These are phyloP conservation scores for Dermochelys coriacea DNA, from an alignment of 2,797 vertebrate genomes.

Conservation along the genomic window DNA sequence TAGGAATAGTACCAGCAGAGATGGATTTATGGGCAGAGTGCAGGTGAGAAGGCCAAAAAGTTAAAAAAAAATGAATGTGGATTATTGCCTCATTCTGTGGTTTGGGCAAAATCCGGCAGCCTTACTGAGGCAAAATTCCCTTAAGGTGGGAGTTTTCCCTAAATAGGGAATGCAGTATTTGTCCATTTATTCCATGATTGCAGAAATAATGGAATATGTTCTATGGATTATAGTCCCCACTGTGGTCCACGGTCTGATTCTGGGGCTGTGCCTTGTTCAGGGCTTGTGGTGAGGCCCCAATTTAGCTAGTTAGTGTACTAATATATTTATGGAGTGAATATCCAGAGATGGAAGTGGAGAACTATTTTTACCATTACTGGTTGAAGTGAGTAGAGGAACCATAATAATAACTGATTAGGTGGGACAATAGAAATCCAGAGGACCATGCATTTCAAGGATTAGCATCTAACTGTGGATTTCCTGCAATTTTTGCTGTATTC, in stretches of 20 bases:
- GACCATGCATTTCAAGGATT: constrained; percentile 72
- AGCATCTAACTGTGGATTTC: constrained; percentile 37
- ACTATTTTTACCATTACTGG: constrained; percentile 51
- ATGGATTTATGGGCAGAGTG: neutral
- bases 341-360: constrained; percentile 54
- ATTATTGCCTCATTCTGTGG: neutral
- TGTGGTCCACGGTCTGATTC: neutral
- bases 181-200: rapidly evolving
- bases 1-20: neutral
- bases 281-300: neutral
- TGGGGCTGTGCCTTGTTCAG: neutral
- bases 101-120: constrained; percentile 28
- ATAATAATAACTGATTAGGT: constrained; percentile 66
- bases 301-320: neutral
- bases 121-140: neutral
- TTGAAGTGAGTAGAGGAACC: constrained; percentile 41
- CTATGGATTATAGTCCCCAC: rapidly evolving
- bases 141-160: neutral
- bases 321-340: constrained; percentile 50
- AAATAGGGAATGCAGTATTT: neutral
- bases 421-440: constrained; percentile 53
- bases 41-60: constrained; percentile 8
- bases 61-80: neutral
- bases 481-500: constrained; percentile 14
- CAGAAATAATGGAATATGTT: neutral